phyloP scores from a whole-genome alignment of 2,113 vertebrate species.

The Indri indri region DNA sequence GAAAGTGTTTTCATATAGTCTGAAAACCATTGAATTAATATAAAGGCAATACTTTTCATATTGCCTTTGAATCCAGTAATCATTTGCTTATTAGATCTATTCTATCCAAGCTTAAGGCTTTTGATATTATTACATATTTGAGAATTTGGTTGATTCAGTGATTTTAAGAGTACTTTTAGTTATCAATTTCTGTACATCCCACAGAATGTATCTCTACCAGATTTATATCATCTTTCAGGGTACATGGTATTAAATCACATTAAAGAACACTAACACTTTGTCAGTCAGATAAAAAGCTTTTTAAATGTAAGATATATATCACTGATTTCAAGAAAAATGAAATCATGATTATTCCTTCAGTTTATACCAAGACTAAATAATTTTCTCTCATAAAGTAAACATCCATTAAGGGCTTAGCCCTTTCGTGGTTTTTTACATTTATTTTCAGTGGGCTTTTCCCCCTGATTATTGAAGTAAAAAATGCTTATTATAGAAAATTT shows the following conservation, averaged over 20 bases:
- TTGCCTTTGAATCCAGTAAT: neutral
- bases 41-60: neutral
- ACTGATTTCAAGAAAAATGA: neutral
- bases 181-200: neutral
- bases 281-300: neutral
- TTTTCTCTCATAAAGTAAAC: neutral
- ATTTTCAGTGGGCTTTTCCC: neutral
- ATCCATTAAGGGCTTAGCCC: neutral
- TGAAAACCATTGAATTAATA: neutral
- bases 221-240: neutral
- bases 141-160: neutral
- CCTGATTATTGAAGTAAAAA: neutral
- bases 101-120: neutral
- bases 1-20: neutral
- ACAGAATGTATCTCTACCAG: neutral
- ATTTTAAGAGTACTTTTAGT: neutral
- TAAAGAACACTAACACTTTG: neutral
- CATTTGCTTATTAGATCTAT: neutral
- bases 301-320: neutral
- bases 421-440: neutral
- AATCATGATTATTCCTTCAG: neutral
- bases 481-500: neutral
- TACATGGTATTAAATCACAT: neutral
- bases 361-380: neutral
- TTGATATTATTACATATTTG: neutral